Conservation (phyloP, 2,888 invertebrate genomes). For the Agelastica alni region DNA sequence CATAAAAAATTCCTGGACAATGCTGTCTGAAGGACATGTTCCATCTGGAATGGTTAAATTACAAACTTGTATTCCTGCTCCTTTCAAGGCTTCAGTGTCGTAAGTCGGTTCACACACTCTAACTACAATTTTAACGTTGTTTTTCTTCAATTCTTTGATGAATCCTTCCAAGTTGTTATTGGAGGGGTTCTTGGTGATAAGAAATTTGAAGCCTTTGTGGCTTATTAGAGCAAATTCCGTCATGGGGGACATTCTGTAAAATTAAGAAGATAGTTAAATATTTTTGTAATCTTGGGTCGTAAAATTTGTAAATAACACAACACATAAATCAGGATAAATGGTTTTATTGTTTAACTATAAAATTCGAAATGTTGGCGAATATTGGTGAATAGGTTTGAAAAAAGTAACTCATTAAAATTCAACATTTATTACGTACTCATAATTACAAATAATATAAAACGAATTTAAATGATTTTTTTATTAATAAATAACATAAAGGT, state of each 20-base stretch:
- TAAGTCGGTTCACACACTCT: conserved; percentile 40
- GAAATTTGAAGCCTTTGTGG: conserved; percentile 38
- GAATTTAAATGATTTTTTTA: no score
- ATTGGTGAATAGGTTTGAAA: no score
- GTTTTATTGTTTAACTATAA: no score
- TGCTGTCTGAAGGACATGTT: conserved; percentile 34
- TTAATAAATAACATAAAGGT: no score
- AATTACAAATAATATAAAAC: no score
- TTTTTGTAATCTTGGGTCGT: no score
- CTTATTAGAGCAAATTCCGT: conserved; percentile 35
- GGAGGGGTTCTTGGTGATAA: conserved; percentile 39
- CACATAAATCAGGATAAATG: no score
- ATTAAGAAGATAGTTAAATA: no score
- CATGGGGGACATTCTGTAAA: conserved; percentile 19
- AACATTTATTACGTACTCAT: no score
- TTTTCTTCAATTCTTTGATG: conserved; percentile 37
- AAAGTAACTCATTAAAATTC: no score
- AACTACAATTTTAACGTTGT: conserved; percentile 36
- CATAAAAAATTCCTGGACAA: conserved; percentile 35
- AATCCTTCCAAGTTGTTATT: conserved; percentile 36
- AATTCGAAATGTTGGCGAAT: no score
- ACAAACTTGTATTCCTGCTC: conserved; percentile 37
- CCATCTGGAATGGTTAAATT: conserved; percentile 40
- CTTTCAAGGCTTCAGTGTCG: conserved; percentile 33
- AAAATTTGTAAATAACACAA: no score